Evolutionary conservation across 1,140 invertebrate species (phyloP).

Genomic region (Sinonovacula constricta): DNA sequence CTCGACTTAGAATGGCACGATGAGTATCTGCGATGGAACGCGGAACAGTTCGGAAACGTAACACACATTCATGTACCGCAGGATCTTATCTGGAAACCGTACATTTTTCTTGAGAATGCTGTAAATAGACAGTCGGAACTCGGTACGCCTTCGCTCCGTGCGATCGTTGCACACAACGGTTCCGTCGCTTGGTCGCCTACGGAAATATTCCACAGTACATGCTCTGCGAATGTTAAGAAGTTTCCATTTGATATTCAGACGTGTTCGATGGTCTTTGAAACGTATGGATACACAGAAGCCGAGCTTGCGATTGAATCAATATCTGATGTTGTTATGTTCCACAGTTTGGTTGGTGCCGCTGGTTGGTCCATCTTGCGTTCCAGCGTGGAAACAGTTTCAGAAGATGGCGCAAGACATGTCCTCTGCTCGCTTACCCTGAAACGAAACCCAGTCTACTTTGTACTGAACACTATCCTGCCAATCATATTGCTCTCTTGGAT

Average conservation of each 20-base stretch:
- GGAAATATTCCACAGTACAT: constrained; percentile 94
- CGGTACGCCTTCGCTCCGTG: neutral
- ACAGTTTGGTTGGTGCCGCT: neutral
- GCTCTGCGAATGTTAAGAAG: constrained; percentile 98
- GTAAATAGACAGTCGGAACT: constrained; percentile 29
- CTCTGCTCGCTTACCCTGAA: constrained; percentile 46
- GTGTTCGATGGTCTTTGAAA: constrained; percentile 86
- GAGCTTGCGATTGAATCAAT: constrained; percentile 12
- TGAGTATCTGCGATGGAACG: constrained; percentile 44
- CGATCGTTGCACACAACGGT: constrained; percentile 8
- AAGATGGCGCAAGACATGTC: neutral
- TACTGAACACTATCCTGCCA: constrained; percentile 81
- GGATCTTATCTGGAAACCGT: constrained; percentile 48
- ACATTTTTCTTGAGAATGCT: constrained; percentile 43
- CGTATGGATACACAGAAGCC: neutral
- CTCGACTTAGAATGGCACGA: constrained; percentile 50
- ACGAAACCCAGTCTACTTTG: constrained; percentile 75
- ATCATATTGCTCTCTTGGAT: constrained; percentile 82
- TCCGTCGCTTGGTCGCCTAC: constrained; percentile 41
- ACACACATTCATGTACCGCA: constrained; percentile 35
- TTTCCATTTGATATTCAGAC: constrained; percentile 97
- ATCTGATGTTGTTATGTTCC: constrained; percentile 15
- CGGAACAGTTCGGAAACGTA: constrained; percentile 4
- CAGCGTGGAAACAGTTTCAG: neutral
- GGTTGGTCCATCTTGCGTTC: constrained; percentile 30